Evolutionary conservation across 2,113 vertebrate genomes (phyloP).

Genomic region (Plestiodon gilberti): DNA sequence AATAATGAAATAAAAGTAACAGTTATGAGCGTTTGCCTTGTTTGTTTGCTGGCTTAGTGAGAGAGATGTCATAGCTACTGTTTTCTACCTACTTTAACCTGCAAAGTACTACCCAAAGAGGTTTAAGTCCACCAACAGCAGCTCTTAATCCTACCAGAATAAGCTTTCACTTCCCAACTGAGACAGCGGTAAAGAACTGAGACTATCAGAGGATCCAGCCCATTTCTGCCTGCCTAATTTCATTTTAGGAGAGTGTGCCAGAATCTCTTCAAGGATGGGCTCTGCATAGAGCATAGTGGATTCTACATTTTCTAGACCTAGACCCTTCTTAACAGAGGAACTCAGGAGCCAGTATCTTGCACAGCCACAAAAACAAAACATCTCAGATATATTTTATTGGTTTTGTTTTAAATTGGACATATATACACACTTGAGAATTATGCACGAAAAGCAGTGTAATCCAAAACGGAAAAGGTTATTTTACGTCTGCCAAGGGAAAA

Average conservation of each 20-base stretch:
- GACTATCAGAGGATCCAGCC: background rate
- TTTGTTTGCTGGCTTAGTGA: background rate
- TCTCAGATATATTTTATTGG: background rate
- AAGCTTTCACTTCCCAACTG: background rate
- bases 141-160: background rate
- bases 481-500: constrained; percentile 3
- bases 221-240: background rate
- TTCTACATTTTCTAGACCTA: background rate
- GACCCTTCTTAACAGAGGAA: background rate
- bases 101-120: background rate
- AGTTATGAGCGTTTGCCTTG: background rate
- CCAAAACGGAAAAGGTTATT: background rate
- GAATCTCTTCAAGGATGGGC: background rate
- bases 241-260: background rate
- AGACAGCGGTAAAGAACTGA: background rate
- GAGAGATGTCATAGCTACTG: too few species aligned
- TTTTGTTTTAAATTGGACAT: constrained; percentile 5
- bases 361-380: background rate
- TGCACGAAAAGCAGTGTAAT: background rate
- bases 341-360: background rate
- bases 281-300: background rate
- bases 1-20: background rate
- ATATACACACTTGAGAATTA: background rate
- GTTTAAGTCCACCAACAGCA: background rate
- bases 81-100: background rate